Base-by-base conservation (phyloP, 2,888 invertebrate genomes). In the Belgica antarctica region DNA sequence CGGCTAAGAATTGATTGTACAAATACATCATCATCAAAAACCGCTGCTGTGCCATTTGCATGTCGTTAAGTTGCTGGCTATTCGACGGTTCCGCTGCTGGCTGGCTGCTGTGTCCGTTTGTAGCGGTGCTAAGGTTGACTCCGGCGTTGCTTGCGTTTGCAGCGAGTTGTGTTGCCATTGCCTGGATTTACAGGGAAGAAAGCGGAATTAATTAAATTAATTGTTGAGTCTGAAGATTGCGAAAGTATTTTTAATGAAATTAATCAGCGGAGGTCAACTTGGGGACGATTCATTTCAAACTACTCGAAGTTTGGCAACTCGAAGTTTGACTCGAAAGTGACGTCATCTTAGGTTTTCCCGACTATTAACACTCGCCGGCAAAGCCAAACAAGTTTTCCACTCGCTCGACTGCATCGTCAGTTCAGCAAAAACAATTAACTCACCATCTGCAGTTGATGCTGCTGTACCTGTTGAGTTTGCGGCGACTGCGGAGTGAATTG, bases 21-120 rank as follows among this genome's bases (percentile, higher is more conserved):
- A 70, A 19, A 24, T 61, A 70, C 70, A 70, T 70, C 70, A 70
- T 70, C 70, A 70, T 70, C 61, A 70, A 41, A 25, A 70, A 70
- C 7, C 61, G 17, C 19, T 70, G 70, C 27, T 70, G 70, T 17
- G 70, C 70, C 28, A 41, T 15, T 70, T 70, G 70, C 34, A 70
- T 70, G 17, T 70, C 69, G 19, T 59, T 59, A 19, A 69, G 34
- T 22, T 70, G 61, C 25, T 61, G 61, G 41, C 10, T 68, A 22
- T 27, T 27, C 1, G 65, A 19, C 19, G 27, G 19, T 27, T 68
- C 68, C n/a, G 12, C 57, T 31, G 57, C 17, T 57, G 19, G 47
- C 31, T 2, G 52, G 22, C 22, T 57, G 7, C 47, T 8, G 34
- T 22, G 24, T 15, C 31, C 47, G 24, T 68, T 68, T 2, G 15